These are phyloP conservation scores for Coenobita brevimanus DNA, from an alignment of 1,140 invertebrate species.

Conservation along the genomic window DNA sequence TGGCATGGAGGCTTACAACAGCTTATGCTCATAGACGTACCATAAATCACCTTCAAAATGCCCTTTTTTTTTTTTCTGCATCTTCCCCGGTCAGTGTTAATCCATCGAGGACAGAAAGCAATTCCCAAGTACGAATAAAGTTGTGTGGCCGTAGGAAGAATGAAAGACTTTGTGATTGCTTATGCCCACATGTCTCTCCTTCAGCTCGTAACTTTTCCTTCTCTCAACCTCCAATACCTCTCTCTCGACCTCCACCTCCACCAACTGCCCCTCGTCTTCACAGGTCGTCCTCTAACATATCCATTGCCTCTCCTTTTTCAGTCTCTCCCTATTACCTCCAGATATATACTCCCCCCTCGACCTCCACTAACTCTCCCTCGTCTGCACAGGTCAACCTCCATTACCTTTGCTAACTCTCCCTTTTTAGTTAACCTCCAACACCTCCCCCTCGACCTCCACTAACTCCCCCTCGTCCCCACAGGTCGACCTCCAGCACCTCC, in stretches of 20 bases:
- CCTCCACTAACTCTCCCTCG: not conserved
- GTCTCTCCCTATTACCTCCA: not conserved
- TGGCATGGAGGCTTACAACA: too few relatives aligned
- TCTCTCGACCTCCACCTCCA: not conserved
- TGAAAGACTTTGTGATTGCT: too few relatives aligned
- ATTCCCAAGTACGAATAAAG: too few relatives aligned
- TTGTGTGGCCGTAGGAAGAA: too few relatives aligned
- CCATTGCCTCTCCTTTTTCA: not conserved
- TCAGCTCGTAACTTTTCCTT: too few relatives aligned
- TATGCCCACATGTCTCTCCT: too few relatives aligned
- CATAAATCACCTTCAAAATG: too few relatives aligned
- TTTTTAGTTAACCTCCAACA: not conserved
- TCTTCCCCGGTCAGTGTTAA: too few relatives aligned
- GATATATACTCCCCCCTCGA: not conserved
- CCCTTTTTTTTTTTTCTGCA: too few relatives aligned
- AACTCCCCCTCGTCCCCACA: constrained; percentile 72
- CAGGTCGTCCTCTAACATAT: not conserved
- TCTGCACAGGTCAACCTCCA: not conserved
- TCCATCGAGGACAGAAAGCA: too few relatives aligned
- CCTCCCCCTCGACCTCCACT: not conserved
- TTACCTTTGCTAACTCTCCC: not conserved
- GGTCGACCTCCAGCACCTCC: constrained; percentile 90
- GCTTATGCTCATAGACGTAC: too few relatives aligned
- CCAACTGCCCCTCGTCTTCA: not conserved
- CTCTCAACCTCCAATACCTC: too few relatives aligned